Evolutionary conservation across 2,113 vertebrate species (phyloP).

Genomic region (Rhinoderma darwinii): DNA sequence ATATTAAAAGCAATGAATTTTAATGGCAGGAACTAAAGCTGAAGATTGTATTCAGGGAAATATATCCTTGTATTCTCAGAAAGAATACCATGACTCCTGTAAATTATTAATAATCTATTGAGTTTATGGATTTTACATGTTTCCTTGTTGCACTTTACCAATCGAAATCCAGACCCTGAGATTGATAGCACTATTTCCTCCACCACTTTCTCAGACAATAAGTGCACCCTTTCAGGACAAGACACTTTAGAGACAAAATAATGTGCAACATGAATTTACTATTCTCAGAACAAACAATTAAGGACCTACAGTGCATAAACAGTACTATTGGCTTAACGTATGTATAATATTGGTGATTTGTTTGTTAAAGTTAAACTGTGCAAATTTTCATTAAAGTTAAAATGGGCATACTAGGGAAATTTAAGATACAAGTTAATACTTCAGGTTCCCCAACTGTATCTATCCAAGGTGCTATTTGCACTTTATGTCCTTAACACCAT

Average conservation of each 20-base stretch:
- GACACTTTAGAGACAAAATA: not conserved
- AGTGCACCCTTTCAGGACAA: too few species aligned
- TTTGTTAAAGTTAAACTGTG: too few species aligned
- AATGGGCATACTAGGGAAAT: too few species aligned
- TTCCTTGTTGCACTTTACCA: constrained; percentile 9
- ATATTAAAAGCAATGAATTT: not conserved
- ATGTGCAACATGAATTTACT: not conserved
- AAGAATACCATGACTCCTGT: constrained; percentile 8
- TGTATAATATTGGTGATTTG: too few species aligned
- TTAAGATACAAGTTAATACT: too few species aligned
- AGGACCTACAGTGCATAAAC: not conserved
- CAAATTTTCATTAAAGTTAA: too few species aligned
- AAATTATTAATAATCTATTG: constrained; percentile 31
- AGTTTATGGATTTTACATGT: constrained; percentile 27
- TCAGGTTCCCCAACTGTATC: too few species aligned
- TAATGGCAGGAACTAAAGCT: not conserved
- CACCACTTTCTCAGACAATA: not conserved
- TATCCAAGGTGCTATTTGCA: too few species aligned
- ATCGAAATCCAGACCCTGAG: not conserved
- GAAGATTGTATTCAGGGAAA: constrained; percentile 5
- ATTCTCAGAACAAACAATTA: not conserved
- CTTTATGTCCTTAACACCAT: too few species aligned
- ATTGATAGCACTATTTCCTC: not conserved
- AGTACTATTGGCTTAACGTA: not conserved
- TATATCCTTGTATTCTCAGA: not conserved